Conservation (phyloP, 2,888 invertebrate genomes). For the Fragum fragum region DNA sequence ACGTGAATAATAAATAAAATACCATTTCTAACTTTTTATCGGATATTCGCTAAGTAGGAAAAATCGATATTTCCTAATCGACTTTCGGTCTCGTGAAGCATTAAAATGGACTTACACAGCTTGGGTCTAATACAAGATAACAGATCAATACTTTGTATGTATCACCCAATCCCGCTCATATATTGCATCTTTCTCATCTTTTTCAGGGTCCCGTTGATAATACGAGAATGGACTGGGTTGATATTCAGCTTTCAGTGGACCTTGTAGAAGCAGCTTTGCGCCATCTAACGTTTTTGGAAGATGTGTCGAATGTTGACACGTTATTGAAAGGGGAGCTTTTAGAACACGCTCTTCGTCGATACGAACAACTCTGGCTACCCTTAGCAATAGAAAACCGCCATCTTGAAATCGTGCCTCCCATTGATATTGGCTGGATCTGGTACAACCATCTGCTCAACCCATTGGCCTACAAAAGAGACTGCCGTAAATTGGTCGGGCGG, state of each 20-base stretch:
- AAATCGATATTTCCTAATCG: background rate
- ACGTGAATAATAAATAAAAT: no score
- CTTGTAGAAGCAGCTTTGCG: slow-evolving; percentile 46
- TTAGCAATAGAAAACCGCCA: slow-evolving; percentile 45
- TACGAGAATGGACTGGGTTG: slow-evolving; percentile 45
- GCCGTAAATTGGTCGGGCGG: slow-evolving; percentile 44
- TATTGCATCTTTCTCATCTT: background rate
- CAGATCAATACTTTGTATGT: background rate
- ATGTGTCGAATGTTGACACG: slow-evolving; percentile 43
- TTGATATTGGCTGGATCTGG: slow-evolving; percentile 62
- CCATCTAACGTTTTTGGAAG: slow-evolving; percentile 53
- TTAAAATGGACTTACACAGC: no score
- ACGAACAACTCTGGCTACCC: slow-evolving; percentile 63
- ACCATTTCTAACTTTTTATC: no score
- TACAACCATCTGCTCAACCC: slow-evolving; percentile 58
- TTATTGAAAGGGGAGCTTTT: slow-evolving; percentile 35
- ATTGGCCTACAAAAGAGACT: slow-evolving; percentile 58
- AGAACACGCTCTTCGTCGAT: slow-evolving; percentile 43
- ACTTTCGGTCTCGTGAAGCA: background rate
- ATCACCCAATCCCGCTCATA: background rate
- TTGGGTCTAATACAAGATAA: no score
- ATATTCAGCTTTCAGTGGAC: slow-evolving; percentile 54
- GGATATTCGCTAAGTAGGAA: no score
- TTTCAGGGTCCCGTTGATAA: background rate
- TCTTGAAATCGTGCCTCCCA: slow-evolving; percentile 42